Conservation (phyloP, 2,888 invertebrate genomes). For the Gryllus longicercus region DNA sequence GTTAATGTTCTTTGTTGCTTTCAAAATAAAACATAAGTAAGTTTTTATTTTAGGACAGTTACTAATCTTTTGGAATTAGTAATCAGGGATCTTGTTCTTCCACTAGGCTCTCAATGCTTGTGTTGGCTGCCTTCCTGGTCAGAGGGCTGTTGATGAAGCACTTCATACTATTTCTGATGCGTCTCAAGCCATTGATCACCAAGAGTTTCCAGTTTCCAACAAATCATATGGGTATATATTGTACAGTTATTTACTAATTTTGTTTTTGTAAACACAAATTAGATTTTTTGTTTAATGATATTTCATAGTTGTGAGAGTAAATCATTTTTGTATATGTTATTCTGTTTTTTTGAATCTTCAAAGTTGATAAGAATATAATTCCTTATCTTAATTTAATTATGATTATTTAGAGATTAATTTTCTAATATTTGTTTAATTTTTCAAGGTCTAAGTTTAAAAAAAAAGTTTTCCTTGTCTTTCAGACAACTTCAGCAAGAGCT, state of each 20-base stretch:
- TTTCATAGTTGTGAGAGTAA: no score
- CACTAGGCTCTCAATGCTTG: constrained; percentile 61
- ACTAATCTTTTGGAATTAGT: no score
- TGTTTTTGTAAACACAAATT: not conserved
- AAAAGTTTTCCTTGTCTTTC: constrained; percentile 34
- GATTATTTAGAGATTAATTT: not conserved
- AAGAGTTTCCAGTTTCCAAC: constrained; percentile 70
- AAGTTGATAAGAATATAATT: no score
- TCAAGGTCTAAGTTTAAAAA: not conserved
- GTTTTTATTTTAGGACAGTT: no score
- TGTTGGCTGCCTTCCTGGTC: constrained; percentile 86
- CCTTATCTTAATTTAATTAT: no score
- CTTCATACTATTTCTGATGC: constrained; percentile 73
- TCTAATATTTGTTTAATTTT: not conserved
- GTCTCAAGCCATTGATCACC: constrained; percentile 64
- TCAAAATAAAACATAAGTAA: no score
- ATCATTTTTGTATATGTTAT: not conserved
- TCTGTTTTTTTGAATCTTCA: not conserved
- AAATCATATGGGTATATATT: constrained; percentile 62
- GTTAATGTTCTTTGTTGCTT: no score
- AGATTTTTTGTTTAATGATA: no score
- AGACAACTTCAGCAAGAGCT: constrained; percentile 82
- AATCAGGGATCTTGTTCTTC: not conserved
- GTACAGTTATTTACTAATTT: constrained; percentile 2
- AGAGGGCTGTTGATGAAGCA: constrained; percentile 88